phyloP scores from a whole-genome alignment of 35 echinoderm and acorn worm genomes.

The Heliocidaris tuberculata region DNA sequence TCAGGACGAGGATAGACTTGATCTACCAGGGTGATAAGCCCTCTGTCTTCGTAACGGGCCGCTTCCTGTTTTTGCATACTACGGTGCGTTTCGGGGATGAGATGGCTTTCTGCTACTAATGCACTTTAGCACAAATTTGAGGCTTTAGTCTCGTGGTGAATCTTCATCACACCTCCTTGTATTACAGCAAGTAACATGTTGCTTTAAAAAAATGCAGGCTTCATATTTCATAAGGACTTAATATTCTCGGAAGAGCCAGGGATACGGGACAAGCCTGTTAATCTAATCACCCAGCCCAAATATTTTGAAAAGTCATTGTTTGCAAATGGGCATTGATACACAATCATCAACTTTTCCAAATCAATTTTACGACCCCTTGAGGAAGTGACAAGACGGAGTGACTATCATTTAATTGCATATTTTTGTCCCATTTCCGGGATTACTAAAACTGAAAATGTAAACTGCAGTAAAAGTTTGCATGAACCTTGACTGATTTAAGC shows the following conservation, averaged over 20 bases:
- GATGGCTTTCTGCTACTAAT: not conserved
- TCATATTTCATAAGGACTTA: not conserved
- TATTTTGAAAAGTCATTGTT: not conserved
- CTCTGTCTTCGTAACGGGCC: not conserved
- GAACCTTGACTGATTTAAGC: not conserved
- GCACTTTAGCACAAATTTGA: not conserved
- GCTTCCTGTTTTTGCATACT: conserved; percentile 2
- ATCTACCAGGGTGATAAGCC: not conserved
- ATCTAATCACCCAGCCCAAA: not conserved
- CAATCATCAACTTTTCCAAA: not conserved
- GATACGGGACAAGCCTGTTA: not conserved
- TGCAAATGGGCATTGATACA: not conserved
- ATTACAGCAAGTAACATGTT: not conserved
- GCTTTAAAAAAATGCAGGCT: not conserved
- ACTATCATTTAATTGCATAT: not conserved
- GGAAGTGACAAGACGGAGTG: not conserved
- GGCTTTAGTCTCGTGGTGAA: not conserved
- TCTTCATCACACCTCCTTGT: not conserved
- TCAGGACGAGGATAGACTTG: not conserved
- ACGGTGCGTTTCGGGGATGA: not conserved
- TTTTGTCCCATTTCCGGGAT: not conserved
- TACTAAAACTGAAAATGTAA: not conserved
- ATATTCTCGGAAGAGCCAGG: not conserved
- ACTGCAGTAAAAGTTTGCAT: not conserved
- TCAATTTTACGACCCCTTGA: not conserved